phyloP scores from a whole-genome alignment of 2,888 invertebrate species.

The Blastobasis lacticolella region DNA sequence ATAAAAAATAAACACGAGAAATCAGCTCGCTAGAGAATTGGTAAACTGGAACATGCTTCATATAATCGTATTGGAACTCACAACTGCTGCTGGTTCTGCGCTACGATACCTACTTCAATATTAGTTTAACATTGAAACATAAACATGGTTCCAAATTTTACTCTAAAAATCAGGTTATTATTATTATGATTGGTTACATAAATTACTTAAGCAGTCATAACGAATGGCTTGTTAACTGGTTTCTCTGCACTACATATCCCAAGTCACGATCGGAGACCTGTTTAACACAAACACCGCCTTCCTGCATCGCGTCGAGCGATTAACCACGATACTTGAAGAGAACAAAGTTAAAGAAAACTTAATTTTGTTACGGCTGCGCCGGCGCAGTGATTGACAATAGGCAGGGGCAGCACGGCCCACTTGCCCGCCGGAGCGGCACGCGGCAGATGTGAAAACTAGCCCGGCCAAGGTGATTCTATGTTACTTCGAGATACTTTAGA shows the following conservation, averaged over 20 bases:
- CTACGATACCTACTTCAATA: too few species aligned
- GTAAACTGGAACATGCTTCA: constrained; percentile 50
- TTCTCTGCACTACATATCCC: too few species aligned
- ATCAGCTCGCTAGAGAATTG: constrained; percentile 42
- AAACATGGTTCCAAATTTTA: too few species aligned
- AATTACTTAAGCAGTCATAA: too few species aligned
- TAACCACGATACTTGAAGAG: neutral
- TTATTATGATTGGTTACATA: too few species aligned
- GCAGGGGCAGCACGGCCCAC: constrained; percentile 39
- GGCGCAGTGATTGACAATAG: constrained; percentile 47
- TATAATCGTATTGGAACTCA: constrained; percentile 3
- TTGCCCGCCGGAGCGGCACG: constrained; percentile 52
- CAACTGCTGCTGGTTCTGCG: too few species aligned
- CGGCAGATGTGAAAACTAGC: constrained; percentile 59
- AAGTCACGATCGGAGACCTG: too few species aligned
- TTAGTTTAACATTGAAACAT: too few species aligned
- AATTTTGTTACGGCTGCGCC: constrained; percentile 18
- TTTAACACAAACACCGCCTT: too few species aligned
- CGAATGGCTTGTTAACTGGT: too few species aligned
- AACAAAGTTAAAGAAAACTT: constrained; percentile 11
- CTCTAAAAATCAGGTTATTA: too few species aligned
- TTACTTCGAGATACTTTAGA: neutral
- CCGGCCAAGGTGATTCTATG: constrained; percentile 52
- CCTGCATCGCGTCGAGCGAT: too few species aligned
- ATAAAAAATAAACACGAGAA: constrained; percentile 55